A percentile compares a stretch with the other conserved stretches of the same genome.
Evolutionary conservation across 2,113 vertebrate genomes (phyloP).

Genomic region (Myiopsitta monachus): DNA sequence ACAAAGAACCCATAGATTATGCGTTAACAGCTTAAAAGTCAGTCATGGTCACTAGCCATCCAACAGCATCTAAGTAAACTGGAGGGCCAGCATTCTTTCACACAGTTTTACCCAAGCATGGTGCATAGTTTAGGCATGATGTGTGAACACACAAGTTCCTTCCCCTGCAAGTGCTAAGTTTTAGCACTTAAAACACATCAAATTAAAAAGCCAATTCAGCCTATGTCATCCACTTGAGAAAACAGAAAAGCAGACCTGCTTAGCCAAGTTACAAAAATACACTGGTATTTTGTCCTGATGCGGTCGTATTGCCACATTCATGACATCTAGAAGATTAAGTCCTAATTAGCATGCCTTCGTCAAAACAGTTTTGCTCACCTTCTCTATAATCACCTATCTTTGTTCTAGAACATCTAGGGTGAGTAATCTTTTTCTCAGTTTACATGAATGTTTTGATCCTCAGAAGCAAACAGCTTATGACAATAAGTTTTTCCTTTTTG

Average conservation of each 20-base stretch:
- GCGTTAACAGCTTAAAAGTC: neutral
- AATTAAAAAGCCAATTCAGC: neutral
- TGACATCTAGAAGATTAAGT: neutral
- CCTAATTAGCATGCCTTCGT: neutral
- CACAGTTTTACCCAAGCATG: neutral
- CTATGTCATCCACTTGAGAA: neutral
- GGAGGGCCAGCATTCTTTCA: neutral
- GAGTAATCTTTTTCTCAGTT: neutral
- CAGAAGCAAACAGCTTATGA: neutral
- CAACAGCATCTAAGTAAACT: neutral
- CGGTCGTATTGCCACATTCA: neutral
- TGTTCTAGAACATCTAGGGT: neutral
- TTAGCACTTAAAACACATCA: neutral
- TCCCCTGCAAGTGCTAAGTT: neutral
- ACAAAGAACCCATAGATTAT: neutral
- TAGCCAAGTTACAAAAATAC: neutral
- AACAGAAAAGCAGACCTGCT: neutral
- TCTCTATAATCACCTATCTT: neutral
- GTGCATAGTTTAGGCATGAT: neutral
- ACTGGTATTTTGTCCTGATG: neutral
- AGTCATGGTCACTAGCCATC: neutral
- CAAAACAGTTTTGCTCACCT: neutral
- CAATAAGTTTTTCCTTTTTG: neutral
- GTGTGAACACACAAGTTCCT: neutral
- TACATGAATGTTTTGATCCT: neutral